Evolutionary conservation across 1,140 invertebrate genomes (phyloP).

Genomic region (Delia radicum): DNA sequence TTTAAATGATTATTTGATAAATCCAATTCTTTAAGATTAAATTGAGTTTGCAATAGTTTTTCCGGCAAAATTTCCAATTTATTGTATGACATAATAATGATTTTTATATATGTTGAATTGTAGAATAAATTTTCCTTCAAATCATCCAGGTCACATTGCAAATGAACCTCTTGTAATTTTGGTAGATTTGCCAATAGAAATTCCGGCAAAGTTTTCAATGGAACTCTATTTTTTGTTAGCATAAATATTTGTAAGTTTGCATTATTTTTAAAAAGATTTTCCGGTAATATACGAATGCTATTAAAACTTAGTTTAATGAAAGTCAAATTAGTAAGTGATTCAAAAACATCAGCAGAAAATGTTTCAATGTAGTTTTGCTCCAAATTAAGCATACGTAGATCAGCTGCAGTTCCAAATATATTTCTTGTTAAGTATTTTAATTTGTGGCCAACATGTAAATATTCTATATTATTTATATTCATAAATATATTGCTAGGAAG

Average conservation of each 20-base stretch:
- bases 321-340: conserved; percentile 60
- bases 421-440: conserved; percentile 61
- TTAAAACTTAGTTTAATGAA: conserved; percentile 63
- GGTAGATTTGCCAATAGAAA: conserved; percentile 61
- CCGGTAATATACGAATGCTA: conserved; percentile 62
- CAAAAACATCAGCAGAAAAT: conserved; percentile 62
- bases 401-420: conserved; percentile 61
- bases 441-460: too few relatives aligned
- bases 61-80: conserved; percentile 59
- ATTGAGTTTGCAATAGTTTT: conserved; percentile 61
- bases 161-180: conserved; percentile 57
- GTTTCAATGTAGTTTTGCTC: conserved; percentile 62
- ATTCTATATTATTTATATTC: too few relatives aligned
- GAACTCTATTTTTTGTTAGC: conserved; percentile 60
- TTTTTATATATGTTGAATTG: conserved; percentile 59
- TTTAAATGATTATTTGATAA: conserved; percentile 61
- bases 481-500: conserved; percentile 63
- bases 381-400: conserved; percentile 63
- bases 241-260: conserved; percentile 59
- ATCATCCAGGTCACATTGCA: conserved; percentile 50
- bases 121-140: conserved; percentile 63
- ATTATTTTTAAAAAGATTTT: conserved; percentile 61
- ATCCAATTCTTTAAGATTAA: conserved; percentile 59
- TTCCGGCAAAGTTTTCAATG: conserved; percentile 59
- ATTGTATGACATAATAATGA: conserved; percentile 62